Evolutionary conservation across 1,140 invertebrate genomes (phyloP).

Genomic region (Drosophila setifemur): DNA sequence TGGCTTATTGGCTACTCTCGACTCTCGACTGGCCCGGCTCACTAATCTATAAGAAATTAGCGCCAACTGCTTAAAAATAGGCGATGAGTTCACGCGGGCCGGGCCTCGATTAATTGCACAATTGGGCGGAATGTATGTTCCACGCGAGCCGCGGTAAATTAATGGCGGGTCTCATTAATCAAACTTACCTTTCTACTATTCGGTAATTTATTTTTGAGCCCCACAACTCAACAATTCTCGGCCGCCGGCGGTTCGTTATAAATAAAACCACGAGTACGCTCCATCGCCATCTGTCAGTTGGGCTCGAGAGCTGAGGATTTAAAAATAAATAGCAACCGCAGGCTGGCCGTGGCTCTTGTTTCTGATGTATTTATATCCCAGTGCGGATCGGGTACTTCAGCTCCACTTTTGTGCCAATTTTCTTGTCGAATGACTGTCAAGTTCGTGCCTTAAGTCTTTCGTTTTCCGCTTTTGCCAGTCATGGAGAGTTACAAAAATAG

Average conservation of each 20-base stretch:
- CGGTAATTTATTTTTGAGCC: conserved; percentile 47
- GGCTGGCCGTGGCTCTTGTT: conserved; percentile 14
- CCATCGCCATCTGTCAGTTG: conserved; percentile 29
- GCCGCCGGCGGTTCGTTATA: conserved; percentile 37
- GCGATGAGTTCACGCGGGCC: conserved; percentile 68
- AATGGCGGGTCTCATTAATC: conserved; percentile 64
- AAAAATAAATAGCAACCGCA: conserved; percentile 39
- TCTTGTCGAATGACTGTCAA: conserved; percentile 61
- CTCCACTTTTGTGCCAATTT: conserved; percentile 38
- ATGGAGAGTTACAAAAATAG: conserved; percentile 27
- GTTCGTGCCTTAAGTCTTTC: conserved; percentile 58
- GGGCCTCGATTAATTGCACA: conserved; percentile 48
- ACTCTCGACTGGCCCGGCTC: no score
- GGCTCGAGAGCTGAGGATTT: conserved; percentile 20
- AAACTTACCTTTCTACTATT: conserved; percentile 62
- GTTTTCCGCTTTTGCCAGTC: conserved; percentile 22
- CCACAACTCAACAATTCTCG: conserved; percentile 33
- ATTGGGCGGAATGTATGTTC: conserved; percentile 51
- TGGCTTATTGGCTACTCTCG: conserved; percentile 47
- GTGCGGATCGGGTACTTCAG: background rate
- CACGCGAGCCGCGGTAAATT: conserved; percentile 48
- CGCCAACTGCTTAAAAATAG: conserved; percentile 65
- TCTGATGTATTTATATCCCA: conserved; percentile 36
- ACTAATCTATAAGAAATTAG: conserved; percentile 55
- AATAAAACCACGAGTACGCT: conserved; percentile 37